phyloP scores from a whole-genome alignment of 2,888 invertebrate genomes.

The Neoaliturus tenellus region DNA sequence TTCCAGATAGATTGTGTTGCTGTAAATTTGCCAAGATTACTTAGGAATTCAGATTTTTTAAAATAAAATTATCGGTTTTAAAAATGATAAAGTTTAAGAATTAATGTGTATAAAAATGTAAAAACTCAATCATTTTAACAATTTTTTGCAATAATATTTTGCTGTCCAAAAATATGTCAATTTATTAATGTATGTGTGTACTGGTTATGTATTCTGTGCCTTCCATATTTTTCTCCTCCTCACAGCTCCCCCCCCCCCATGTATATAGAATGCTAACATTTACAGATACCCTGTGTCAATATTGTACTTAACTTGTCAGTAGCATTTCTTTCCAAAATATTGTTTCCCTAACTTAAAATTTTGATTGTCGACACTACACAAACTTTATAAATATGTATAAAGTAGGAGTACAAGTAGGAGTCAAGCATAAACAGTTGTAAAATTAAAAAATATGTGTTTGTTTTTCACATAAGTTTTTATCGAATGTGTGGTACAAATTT shows the following conservation, averaged over 20 bases:
- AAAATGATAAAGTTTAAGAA: too few relatives aligned
- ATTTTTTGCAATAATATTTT: too few relatives aligned
- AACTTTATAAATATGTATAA: not conserved
- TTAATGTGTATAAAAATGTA: too few relatives aligned
- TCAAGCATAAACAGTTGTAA: not conserved
- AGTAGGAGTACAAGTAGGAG: not conserved
- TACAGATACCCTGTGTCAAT: conserved; percentile 3
- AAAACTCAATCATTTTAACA: too few relatives aligned
- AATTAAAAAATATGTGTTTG: not conserved
- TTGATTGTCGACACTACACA: not conserved
- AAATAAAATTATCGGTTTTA: too few relatives aligned
- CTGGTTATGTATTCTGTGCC: conserved; percentile 11
- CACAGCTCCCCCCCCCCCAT: not conserved
- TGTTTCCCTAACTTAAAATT: not conserved
- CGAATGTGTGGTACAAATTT: not conserved
- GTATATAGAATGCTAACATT: conserved; percentile 10
- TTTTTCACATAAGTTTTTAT: not conserved
- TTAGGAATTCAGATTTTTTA: too few relatives aligned
- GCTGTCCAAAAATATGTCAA: not conserved
- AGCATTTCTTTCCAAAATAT: not conserved
- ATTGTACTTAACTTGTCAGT: not conserved
- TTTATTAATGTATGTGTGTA: not conserved
- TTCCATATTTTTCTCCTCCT: not conserved
- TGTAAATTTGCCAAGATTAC: too few relatives aligned
- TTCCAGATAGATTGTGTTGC: too few relatives aligned